phyloP scores from a whole-genome alignment of 2,888 invertebrate species.

The Scaptomyza tumidula region DNA sequence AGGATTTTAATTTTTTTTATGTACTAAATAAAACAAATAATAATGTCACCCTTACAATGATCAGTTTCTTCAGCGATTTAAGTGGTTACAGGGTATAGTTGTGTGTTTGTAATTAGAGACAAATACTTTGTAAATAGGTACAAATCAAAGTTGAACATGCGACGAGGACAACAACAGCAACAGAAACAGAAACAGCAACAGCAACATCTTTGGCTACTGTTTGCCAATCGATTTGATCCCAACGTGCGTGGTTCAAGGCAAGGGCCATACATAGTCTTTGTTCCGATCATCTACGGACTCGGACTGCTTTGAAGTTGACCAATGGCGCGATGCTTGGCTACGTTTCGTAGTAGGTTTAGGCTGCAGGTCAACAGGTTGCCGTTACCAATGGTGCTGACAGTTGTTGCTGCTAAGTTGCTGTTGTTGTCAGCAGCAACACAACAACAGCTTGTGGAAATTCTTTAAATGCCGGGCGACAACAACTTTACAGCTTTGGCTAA shows the following conservation, averaged over 20 bases:
- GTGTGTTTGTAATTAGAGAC: slow-evolving; percentile 23
- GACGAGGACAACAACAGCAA: too few relatives aligned
- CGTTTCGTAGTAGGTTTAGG: slow-evolving; percentile 5
- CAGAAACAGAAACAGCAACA: too few relatives aligned
- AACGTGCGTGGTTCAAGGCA: slow-evolving; percentile 45
- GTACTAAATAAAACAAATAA: too few relatives aligned
- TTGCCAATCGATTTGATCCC: slow-evolving; percentile 68
- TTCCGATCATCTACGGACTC: slow-evolving; percentile 12
- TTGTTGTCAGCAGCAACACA: slow-evolving; percentile 54
- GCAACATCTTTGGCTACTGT: slow-evolving; percentile 67
- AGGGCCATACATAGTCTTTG: slow-evolving; percentile 47
- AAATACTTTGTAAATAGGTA: slow-evolving; percentile 46
- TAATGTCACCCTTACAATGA: neutral
- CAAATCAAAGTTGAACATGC: slow-evolving; percentile 65
- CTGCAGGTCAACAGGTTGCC: slow-evolving; percentile 77
- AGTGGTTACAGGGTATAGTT: neutral
- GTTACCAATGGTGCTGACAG: slow-evolving; percentile 43
- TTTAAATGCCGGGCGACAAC: slow-evolving; percentile 67
- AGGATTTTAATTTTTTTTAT: neutral
- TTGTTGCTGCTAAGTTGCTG: slow-evolving; percentile 46
- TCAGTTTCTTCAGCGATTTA: neutral
- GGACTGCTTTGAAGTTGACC: slow-evolving; percentile 69
- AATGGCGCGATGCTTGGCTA: slow-evolving; percentile 7
- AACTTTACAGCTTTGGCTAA: slow-evolving; percentile 34
- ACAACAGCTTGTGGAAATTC: slow-evolving; percentile 81